Evolutionary conservation across 2,888 invertebrate species (phyloP), one percentile per base, ranked within the genome.

Genomic region (Eupeodes latifasciatus): DNA sequence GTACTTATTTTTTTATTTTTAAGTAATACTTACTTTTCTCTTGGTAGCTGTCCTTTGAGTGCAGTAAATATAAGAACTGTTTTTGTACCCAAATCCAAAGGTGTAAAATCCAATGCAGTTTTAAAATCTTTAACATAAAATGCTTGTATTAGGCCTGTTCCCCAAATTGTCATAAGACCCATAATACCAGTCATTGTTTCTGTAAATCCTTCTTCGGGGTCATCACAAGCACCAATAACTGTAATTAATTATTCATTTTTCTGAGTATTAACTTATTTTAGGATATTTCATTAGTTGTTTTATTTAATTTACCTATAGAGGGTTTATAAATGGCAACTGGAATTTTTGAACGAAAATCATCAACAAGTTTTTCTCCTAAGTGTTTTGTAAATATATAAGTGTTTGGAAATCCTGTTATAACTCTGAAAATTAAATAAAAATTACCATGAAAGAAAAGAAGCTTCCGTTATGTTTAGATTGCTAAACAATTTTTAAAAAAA

Each of bases 351-450:
- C 91, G 93, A 77, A 96, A 95, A 69, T 97, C 96, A 34, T 95
- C 94, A 0, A 98, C 95, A 9, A 97, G 94, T 75, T 96, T 96
- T 91, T 99, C 99, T 0, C 97, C 97, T 89, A 99, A 91, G 85
- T 97, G 96, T 93, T 99, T 99, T 0, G 98, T 97, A 91, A 97
- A 98, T 0, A 97, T 97, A 92, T 99, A 99, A 0, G 98, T 98
- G 12, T 72, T 72, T 27, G 47, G 57, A 59, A 72, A 72, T 11
- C 47, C 57, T 16, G 57, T 34, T 11, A 72, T 72, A 7, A 69
- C 34, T 69, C 72, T 72, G 57, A 49, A 64, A 66, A 14, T 27
- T 3, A 2, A 27, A 3, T 27, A 9, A 66, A 49, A 14, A 34
- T 59, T 19, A 19, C 16, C 11, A n/a, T 19, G 19, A 19, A 44